Base-by-base conservation (phyloP, 2,888 invertebrate species). In the Diloba caeruleocephala region DNA sequence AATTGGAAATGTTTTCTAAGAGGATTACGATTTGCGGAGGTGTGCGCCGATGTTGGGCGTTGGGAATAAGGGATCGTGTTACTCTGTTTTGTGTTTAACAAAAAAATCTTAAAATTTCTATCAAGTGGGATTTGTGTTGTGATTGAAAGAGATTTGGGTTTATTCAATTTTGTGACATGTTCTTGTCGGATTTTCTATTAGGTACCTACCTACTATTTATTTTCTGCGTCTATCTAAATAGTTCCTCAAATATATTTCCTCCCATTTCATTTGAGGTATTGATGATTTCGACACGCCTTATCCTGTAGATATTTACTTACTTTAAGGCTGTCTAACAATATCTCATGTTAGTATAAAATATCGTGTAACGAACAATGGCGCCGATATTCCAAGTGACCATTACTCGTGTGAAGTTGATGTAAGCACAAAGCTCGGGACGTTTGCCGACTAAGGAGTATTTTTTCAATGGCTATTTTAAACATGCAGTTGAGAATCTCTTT, bases 1-100 rank as follows among this genome's bases (percentile, higher is more conserved):
- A 93, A 93, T 93, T 93, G 93, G 92, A 92, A 93, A 92, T 93
- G 93, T 92, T 92, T 92, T 92, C 90, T 91, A 90, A 93, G 92
- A 92, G 93, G 92, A 92, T 93, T 93, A 92, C 91, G 89, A 92
- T 92, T 92, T 88, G 89, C 87, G 88, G 87, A 92, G 92, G 90
- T 90, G 89, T 86, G 84, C 81, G 82, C 76, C 83, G 79, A 81
- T 79, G 80, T 79, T 72, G 82, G 80, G 80, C 80, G 79, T 73
- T 76, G 83, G 87, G 83, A 85, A 85, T 87, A 84, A 85, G 87
- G 90, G 88, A 85, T 85, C 86, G 82, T 77, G 78, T 81, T 79
- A 78, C 81, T 81, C 80, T 56, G 79, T 84, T 87, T 85, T 88
- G 81, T 86, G 84, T 84, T 84, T 81, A 82, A 85, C 81, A 84